phyloP scores from a whole-genome alignment of 2,888 invertebrate species.

The Coelopa pilipes region DNA sequence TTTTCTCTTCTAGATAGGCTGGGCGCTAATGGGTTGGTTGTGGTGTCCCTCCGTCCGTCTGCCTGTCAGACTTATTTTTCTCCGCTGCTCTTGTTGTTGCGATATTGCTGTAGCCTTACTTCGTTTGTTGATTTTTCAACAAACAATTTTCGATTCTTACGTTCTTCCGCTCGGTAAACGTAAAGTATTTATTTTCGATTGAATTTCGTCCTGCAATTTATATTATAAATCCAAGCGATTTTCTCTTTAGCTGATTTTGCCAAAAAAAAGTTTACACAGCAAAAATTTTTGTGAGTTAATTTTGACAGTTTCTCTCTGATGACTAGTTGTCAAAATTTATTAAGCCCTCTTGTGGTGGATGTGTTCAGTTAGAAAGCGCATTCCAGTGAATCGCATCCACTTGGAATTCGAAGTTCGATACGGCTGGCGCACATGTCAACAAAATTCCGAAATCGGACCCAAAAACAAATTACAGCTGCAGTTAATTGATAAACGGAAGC shows the following conservation, averaged over 20 bases:
- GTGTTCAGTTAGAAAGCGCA: too few species aligned
- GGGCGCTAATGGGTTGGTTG: slow-evolving; percentile 35
- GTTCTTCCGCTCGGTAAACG: not conserved
- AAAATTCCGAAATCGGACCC: too few species aligned
- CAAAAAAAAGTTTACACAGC: slow-evolving; percentile 17
- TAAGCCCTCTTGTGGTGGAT: not conserved
- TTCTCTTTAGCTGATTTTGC: too few species aligned
- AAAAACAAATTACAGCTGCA: too few species aligned
- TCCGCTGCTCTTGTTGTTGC: slow-evolving; percentile 1
- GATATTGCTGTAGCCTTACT: not conserved
- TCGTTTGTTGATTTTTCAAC: not conserved
- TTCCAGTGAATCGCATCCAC: too few species aligned
- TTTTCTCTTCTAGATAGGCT: slow-evolving; percentile 3
- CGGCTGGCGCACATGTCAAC: too few species aligned
- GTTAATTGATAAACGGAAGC: too few species aligned
- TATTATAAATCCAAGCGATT: too few species aligned
- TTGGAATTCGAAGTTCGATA: too few species aligned
- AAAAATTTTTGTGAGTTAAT: slow-evolving; percentile 19
- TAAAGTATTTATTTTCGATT: not conserved
- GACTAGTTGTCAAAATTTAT: slow-evolving; percentile 1
- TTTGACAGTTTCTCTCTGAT: slow-evolving; percentile 11
- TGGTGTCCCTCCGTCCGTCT: slow-evolving; percentile 26
- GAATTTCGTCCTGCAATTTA: not conserved
- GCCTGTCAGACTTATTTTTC: slow-evolving; percentile 23
- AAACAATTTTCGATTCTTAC: slow-evolving; percentile 9